phyloP scores from a whole-genome alignment of 1,140 invertebrate species.

The Cydia fagiglandana region DNA sequence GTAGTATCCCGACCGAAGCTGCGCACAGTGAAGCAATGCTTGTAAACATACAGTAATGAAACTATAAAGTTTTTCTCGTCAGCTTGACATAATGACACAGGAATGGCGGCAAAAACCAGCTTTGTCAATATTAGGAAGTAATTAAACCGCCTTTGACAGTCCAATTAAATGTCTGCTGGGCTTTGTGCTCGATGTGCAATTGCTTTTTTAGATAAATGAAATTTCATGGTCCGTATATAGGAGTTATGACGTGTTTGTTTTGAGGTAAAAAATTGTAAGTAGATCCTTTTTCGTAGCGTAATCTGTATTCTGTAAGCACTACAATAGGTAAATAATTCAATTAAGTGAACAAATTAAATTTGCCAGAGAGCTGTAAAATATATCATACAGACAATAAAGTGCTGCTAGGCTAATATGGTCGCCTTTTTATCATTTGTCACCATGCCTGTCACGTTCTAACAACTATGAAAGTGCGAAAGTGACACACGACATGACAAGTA shows the following conservation, averaged over 20 bases:
- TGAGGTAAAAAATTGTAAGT: background rate
- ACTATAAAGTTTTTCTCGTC: conserved; percentile 44
- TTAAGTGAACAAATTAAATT: background rate
- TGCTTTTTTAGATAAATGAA: conserved; percentile 41
- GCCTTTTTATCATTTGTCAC: too few relatives aligned
- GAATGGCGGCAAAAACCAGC: conserved; percentile 55
- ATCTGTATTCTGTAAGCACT: background rate
- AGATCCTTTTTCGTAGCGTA: background rate
- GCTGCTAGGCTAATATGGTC: too few relatives aligned
- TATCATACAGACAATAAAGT: too few relatives aligned
- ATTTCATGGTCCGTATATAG: conserved; percentile 22
- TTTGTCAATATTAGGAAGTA: conserved; percentile 75
- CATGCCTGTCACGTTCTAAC: too few relatives aligned
- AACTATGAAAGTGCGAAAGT: too few relatives aligned
- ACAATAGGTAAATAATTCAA: background rate
- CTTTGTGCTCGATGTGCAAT: conserved; percentile 44
- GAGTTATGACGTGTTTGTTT: conserved; percentile 8
- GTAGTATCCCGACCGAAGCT: conserved; percentile 10
- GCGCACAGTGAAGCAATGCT: conserved; percentile 26
- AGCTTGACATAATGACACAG: conserved; percentile 52
- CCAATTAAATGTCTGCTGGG: conserved; percentile 58
- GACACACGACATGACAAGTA: too few relatives aligned
- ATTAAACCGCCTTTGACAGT: conserved; percentile 60
- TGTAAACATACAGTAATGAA: conserved; percentile 35
- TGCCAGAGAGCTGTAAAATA: too few relatives aligned